These are phyloP conservation scores for Adineta ricciae DNA, from an alignment of 2,888 invertebrate species.

Conservation along the genomic window DNA sequence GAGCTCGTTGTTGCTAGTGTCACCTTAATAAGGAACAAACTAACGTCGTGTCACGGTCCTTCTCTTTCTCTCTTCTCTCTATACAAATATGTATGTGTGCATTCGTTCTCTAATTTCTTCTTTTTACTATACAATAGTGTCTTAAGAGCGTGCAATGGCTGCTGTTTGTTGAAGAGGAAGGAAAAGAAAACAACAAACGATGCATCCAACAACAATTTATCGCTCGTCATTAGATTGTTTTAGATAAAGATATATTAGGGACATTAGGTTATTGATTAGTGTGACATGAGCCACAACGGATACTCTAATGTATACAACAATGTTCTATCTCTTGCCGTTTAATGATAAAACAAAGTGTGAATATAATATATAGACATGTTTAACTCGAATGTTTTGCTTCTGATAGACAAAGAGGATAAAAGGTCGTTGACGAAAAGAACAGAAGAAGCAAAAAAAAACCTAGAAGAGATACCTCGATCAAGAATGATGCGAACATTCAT, in stretches of 20 bases:
- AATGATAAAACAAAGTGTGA: neutral
- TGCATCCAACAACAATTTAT: neutral
- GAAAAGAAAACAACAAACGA: conserved; percentile 12
- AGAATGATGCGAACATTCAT: neutral
- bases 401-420: neutral
- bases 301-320: neutral
- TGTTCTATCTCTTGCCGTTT: neutral
- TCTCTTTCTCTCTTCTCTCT: neutral
- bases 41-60: neutral
- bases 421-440: neutral
- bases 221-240: neutral
- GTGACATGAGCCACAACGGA: neutral
- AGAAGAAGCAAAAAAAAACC: neutral
- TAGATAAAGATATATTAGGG: neutral
- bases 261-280: neutral
- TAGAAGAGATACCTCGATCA: neutral
- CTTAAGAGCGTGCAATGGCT: neutral
- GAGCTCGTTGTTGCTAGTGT: neutral
- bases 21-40: conserved; percentile 15
- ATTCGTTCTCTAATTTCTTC: neutral
- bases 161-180: neutral
- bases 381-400: neutral
- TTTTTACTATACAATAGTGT: neutral
- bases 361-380: neutral
- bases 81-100: neutral